Evolutionary conservation across 2,797 vertebrate species (phyloP), one percentile per base, ranked within the genome.

Genomic region (Bovichtus variegatus): DNA sequence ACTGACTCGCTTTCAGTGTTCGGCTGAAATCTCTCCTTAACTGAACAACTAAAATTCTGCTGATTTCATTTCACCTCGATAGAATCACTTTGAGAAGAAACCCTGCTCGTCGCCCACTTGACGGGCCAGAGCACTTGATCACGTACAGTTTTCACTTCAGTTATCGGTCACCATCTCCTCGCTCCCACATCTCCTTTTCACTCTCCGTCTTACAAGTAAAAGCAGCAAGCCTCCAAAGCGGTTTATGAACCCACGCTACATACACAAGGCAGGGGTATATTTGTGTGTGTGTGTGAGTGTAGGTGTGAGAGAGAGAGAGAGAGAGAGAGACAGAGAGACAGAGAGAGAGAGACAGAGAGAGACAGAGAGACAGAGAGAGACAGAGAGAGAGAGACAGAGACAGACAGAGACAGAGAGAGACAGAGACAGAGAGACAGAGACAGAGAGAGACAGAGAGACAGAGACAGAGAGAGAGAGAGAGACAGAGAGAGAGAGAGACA

Each of bases 191-290:
- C 73, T 80, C 44, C 29, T 68, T 53, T 51, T 41, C 69, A 38
- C 27, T 57, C 55, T 77, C 51, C 67, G 6, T 60, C 66, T 68
- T 12, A 44, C 13, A 13, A 55, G 44, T 44, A 55, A 76, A 58
- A 67, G 61, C 74, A 83, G 74, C 73, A 46, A 36, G 60, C 31
- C 70, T 23, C 21, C 23, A 3, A 60, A 73, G 81, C 40, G 5
- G 0, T 59, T 54, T 78, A 53, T 66, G 81, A 76, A 77, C 41
- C 44, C 19, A 21, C 8, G 50, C 57, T 19, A n/a, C 66, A 36
- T 5, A 64, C 34, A 63, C 40, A 49, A n/a, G n/a, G n/a, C n/a
- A n/a, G n/a, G 29, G 2, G 29, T 19, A 9, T 46, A 19, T 66
- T 10, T 50, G 36, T 47, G 40, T 31, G 64, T 36, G 41, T 47